Percentiles rank a stretch among this genome's conserved stretches.
Conservation (phyloP, 2,797 vertebrate species). For the Rhinoraja longicauda region DNA sequence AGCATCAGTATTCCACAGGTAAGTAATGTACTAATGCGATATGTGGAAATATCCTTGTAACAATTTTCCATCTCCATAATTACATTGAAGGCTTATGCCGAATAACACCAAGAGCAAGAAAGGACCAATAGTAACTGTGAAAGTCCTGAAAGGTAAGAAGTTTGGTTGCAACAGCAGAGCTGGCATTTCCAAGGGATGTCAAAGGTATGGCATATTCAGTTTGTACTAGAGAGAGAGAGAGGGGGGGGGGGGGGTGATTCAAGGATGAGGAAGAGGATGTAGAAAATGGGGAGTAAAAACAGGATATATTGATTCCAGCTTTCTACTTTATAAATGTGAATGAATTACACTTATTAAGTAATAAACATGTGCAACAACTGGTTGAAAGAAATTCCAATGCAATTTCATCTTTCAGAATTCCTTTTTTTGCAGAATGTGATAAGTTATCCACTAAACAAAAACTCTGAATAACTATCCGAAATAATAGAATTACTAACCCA, state of each 20-base stretch:
- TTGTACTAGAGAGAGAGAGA: too few relatives aligned
- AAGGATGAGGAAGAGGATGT: not conserved
- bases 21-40: conserved; percentile 14
- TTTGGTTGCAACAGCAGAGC: not conserved
- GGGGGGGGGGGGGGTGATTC: too few relatives aligned
- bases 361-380: not conserved
- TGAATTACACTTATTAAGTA: not conserved
- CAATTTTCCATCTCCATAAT: not conserved
- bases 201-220: not conserved
- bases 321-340: not conserved
- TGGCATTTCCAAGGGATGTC: not conserved
- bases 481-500: not conserved
- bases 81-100: not conserved
- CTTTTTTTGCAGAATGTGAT: not conserved
- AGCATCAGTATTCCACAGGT: conserved; percentile 11
- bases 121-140: not conserved
- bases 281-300: not conserved
- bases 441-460: not conserved
- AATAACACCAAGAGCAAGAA: not conserved
- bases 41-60: conserved; percentile 7
- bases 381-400: not conserved
- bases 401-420: not conserved
- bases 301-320: not conserved
- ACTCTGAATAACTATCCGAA: too few relatives aligned
- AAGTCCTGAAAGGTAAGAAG: not conserved